Evolutionary conservation across 2,113 vertebrate species (phyloP).

Genomic region (Ibidorhyncha struthersii): DNA sequence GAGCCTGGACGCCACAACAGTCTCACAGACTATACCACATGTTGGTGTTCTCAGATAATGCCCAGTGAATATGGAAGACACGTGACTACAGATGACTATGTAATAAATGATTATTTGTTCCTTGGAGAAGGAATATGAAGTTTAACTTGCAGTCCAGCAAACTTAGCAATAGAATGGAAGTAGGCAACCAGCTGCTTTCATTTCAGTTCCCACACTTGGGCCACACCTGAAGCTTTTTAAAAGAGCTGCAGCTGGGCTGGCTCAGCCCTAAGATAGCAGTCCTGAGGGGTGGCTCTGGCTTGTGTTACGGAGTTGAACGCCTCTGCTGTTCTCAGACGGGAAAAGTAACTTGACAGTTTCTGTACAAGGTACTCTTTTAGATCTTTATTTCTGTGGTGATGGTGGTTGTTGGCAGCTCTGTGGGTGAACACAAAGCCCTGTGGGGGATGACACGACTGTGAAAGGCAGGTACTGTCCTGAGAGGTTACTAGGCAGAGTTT

Average conservation of each 20-base stretch:
- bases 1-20: neutral
- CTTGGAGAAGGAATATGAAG: neutral
- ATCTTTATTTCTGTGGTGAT: neutral
- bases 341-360: neutral
- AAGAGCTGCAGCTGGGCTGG: neutral
- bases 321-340: neutral
- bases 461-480: neutral
- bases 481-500: neutral
- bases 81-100: neutral
- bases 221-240: neutral
- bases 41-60: neutral
- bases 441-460: fast-evolving
- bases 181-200: neutral
- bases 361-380: neutral
- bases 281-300: neutral
- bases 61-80: neutral
- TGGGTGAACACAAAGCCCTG: neutral
- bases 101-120: neutral
- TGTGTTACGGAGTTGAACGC: neutral
- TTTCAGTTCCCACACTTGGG: neutral
- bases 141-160: neutral
- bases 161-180: neutral
- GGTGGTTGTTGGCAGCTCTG: neutral
- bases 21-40: neutral
- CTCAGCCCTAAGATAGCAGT: neutral